Conservation (phyloP, 2,797 vertebrate genomes). For the Clarias laeviceps region DNA sequence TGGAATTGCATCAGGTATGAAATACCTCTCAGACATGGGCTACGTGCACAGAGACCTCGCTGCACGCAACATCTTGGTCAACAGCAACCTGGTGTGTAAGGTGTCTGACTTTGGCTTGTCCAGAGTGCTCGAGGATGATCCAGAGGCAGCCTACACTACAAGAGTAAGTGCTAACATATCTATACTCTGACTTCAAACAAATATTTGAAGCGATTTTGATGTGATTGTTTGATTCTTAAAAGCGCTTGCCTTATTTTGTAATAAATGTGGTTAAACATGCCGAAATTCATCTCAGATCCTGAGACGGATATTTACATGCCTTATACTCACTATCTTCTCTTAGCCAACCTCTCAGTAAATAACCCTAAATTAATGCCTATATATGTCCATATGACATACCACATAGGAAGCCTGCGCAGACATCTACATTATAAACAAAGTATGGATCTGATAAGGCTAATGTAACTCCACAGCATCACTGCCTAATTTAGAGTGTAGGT, state of each 20-base stretch:
- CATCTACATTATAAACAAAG: slow-evolving; percentile 56
- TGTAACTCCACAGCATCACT: slow-evolving; percentile 58
- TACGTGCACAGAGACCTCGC: slow-evolving; percentile 85
- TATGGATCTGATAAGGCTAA: slow-evolving; percentile 48
- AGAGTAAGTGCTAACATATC: slow-evolving; percentile 67
- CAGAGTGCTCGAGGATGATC: slow-evolving; percentile 81
- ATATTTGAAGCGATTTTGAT: neutral
- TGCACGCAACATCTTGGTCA: slow-evolving; percentile 86
- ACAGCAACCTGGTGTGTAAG: slow-evolving; percentile 87
- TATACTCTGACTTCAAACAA: neutral
- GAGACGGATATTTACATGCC: neutral
- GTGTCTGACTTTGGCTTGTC: slow-evolving; percentile 87
- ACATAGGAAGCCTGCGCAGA: slow-evolving; percentile 37
- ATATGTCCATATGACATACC: slow-evolving; percentile 39
- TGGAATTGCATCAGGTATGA: slow-evolving; percentile 87
- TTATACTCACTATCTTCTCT: slow-evolving; percentile 44
- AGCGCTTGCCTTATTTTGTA: neutral
- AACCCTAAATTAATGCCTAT: slow-evolving; percentile 46
- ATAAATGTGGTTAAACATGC: neutral
- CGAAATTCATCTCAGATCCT: neutral
- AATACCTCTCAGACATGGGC: slow-evolving; percentile 87
- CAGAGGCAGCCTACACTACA: slow-evolving; percentile 85
- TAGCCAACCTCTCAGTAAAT: slow-evolving; percentile 38
- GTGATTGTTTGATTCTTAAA: slow-evolving; percentile 1
- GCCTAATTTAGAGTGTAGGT: slow-evolving; percentile 41